These are phyloP conservation scores for Asbolus verrucosus DNA, from an alignment of 1,140 invertebrate genomes.

Conservation along the genomic window DNA sequence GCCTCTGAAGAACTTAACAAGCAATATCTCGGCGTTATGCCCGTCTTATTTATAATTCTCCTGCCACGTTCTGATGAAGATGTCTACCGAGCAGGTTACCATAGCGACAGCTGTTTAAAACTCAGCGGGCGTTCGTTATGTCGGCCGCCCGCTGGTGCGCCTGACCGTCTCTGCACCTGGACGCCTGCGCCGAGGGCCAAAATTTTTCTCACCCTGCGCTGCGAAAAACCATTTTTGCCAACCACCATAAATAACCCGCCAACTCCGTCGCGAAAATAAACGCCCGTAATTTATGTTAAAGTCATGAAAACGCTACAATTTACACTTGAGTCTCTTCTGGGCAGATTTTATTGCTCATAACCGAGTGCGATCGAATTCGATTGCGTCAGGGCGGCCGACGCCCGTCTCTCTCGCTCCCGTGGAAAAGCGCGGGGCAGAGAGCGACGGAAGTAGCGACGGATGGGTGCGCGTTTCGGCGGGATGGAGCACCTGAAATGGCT, in stretches of 20 bases:
- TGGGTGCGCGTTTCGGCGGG: not conserved
- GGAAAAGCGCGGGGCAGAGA: constrained; percentile 7
- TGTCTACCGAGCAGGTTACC: constrained; percentile 61
- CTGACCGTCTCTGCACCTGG: constrained; percentile 43
- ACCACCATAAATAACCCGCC: constrained; percentile 37
- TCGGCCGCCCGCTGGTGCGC: constrained; percentile 57
- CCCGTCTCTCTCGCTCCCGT: constrained; percentile 6
- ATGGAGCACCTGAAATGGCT: not conserved
- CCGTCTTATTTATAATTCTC: constrained; percentile 62
- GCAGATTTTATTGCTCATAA: constrained; percentile 53
- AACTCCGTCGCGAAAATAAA: constrained; percentile 40
- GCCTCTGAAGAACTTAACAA: constrained; percentile 53
- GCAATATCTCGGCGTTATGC: constrained; percentile 58
- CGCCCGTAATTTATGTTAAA: constrained; percentile 51
- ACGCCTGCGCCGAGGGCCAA: constrained; percentile 44
- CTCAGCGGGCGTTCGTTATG: constrained; percentile 62
- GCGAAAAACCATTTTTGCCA: constrained; percentile 24
- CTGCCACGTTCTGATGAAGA: constrained; percentile 63
- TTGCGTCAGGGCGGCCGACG: constrained; percentile 1
- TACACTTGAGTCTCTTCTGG: constrained; percentile 47
- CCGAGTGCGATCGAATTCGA: constrained; percentile 25
- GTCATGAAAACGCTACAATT: constrained; percentile 53
- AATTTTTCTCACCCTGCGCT: constrained; percentile 2
- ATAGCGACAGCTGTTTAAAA: constrained; percentile 63
- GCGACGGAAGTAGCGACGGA: not conserved